phyloP scores from a whole-genome alignment of 2,888 invertebrate species.

The Gymnosoma rotundatum region DNA sequence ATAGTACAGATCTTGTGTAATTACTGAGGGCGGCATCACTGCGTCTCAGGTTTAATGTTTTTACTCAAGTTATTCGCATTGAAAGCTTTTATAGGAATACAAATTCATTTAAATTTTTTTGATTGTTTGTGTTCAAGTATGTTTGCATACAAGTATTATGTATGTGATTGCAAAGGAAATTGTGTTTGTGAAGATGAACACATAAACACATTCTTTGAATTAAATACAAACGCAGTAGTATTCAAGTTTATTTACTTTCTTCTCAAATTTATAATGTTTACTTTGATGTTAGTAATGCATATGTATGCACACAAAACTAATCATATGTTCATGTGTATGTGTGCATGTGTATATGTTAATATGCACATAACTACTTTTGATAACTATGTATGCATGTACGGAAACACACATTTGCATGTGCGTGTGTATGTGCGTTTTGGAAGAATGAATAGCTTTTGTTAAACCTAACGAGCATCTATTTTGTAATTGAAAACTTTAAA shows the following conservation, averaged over 20 bases:
- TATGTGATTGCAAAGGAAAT: slow-evolving; percentile 24
- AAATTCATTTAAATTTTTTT: slow-evolving; percentile 10
- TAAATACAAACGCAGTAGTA: slow-evolving; percentile 32
- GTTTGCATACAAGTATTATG: not conserved
- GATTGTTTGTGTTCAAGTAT: slow-evolving; percentile 13
- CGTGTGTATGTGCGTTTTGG: slow-evolving; percentile 2
- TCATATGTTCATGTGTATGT: slow-evolving; percentile 1
- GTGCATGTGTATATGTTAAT: not conserved
- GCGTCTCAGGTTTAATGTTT: not conserved
- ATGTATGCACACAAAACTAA: slow-evolving; percentile 20
- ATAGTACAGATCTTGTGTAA: too few species aligned
- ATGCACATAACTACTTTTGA: not conserved
- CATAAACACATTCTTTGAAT: slow-evolving; percentile 5
- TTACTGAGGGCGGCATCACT: too few species aligned
- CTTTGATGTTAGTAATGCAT: slow-evolving; percentile 65
- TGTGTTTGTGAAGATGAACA: slow-evolving; percentile 17
- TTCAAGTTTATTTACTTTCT: slow-evolving; percentile 67
- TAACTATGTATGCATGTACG: not conserved
- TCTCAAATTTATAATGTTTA: slow-evolving; percentile 69
- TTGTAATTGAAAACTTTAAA: slow-evolving; percentile 64
- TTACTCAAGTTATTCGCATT: slow-evolving; percentile 1
- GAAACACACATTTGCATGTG: not conserved
- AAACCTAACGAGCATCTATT: slow-evolving; percentile 49
- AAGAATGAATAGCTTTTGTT: slow-evolving; percentile 30
- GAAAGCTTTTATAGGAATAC: not conserved